Evolutionary conservation across 1,140 invertebrate genomes (phyloP).

Genomic region (Polypedilum vanderplanki): DNA sequence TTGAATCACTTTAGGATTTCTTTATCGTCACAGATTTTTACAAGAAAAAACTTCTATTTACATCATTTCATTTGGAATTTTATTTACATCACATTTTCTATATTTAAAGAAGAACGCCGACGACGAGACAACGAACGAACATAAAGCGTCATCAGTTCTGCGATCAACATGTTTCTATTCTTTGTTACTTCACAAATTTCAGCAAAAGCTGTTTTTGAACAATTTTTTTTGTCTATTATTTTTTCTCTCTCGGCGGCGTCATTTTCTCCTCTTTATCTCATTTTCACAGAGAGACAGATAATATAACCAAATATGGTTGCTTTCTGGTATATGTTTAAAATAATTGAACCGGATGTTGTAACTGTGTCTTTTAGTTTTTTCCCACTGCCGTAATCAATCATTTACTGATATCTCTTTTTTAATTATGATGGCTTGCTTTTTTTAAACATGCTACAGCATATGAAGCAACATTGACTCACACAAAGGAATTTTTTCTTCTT

Average conservation of each 20-base stretch:
- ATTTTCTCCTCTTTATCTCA: background rate
- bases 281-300: background rate
- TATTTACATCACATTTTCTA: too few species aligned
- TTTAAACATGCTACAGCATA: background rate
- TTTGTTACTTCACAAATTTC: conserved; percentile 14
- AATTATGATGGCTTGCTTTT: background rate
- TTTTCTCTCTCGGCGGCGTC: background rate
- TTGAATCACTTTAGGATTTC: too few species aligned
- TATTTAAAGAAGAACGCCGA: background rate
- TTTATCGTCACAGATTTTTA: too few species aligned
- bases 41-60: too few species aligned
- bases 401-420: conserved; percentile 8
- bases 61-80: too few species aligned
- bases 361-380: background rate
- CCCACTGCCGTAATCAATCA: background rate
- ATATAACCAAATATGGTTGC: background rate
- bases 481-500: background rate
- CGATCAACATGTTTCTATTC: conserved; percentile 15
- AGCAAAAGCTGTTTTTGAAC: too few species aligned
- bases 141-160: background rate
- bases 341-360: conserved; percentile 17
- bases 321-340: background rate
- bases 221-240: background rate
- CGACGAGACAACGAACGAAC: too few species aligned
- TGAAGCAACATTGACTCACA: background rate